phyloP scores from a whole-genome alignment of 2,888 invertebrate genomes.

The Caenorhabditis wallacei region DNA sequence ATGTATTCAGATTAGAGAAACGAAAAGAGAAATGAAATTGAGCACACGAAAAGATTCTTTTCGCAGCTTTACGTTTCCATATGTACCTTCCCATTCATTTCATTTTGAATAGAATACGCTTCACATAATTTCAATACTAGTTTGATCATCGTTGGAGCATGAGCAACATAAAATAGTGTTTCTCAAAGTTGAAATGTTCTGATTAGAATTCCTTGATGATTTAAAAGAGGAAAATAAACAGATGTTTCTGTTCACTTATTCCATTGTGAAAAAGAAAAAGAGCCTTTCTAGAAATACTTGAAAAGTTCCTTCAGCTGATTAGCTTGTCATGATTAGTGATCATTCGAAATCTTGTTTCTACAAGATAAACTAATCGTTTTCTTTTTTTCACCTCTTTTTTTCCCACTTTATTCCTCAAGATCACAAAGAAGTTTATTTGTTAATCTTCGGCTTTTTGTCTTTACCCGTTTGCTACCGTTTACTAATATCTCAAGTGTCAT shows the following conservation, averaged over 20 bases:
- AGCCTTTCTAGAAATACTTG: too few species aligned
- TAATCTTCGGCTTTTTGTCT: constrained; percentile 7
- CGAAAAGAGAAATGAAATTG: constrained; percentile 22
- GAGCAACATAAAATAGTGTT: neutral
- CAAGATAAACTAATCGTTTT: constrained; percentile 2
- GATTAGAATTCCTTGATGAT: too few species aligned
- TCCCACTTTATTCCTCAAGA: constrained; percentile 1
- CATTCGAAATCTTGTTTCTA: constrained; percentile 13
- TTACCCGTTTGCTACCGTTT: constrained; percentile 27
- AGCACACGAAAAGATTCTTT: constrained; percentile 22
- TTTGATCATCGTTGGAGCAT: constrained; percentile 8
- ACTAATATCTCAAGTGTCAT: constrained; percentile 35
- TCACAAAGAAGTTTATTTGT: constrained; percentile 15
- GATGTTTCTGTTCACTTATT: too few species aligned
- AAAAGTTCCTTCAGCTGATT: neutral
- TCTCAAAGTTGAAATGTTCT: too few species aligned
- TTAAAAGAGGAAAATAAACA: too few species aligned
- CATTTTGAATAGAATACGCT: constrained; percentile 22
- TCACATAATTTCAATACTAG: constrained; percentile 18
- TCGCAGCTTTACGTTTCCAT: constrained; percentile 46
- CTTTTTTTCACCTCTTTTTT: constrained; percentile 10
- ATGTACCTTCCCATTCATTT: constrained; percentile 18
- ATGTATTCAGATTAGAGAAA: constrained; percentile 26
- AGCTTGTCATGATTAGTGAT: constrained; percentile 19
- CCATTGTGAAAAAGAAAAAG: too few species aligned